These are phyloP conservation scores for Orgyia antiqua DNA, from an alignment of 2,888 invertebrate genomes.

Conservation along the genomic window DNA sequence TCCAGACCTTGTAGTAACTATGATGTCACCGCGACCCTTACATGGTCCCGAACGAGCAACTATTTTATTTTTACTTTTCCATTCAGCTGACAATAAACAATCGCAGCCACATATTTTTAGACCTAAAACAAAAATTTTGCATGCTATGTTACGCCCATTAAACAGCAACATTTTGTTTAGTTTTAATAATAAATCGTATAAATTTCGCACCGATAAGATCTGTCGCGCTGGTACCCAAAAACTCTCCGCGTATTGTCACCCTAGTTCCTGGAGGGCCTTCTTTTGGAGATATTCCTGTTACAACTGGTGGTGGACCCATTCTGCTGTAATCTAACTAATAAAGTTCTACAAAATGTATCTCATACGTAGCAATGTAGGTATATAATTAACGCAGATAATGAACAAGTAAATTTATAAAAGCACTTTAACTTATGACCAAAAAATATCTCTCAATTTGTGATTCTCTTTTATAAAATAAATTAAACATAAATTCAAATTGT, in stretches of 20 bases:
- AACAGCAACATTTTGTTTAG: no score
- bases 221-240: constrained; percentile 89
- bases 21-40: constrained; percentile 93
- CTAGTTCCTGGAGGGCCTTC: constrained; percentile 98
- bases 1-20: constrained; percentile 91
- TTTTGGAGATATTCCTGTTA: constrained; percentile 98
- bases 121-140: constrained; percentile 81
- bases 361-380: neutral
- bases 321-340: no score
- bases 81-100: constrained; percentile 96
- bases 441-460: no score
- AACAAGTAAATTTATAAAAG: no score
- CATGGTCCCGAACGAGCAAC: constrained; percentile 96
- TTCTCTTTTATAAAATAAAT: no score
- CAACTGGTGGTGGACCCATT: constrained; percentile 89
- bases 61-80: constrained; percentile 98
- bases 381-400: no score
- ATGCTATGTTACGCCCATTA: no score
- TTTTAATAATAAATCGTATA: no score
- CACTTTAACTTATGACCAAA: no score
- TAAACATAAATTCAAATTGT: no score
- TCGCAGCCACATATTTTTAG: constrained; percentile 97
- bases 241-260: constrained; percentile 96
- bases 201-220: constrained; percentile 94
- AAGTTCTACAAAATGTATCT: no score